Evolutionary conservation across 2,888 invertebrate species (phyloP), one percentile per base, ranked within the genome.

Genomic region (Cheilosia vulpina): DNA sequence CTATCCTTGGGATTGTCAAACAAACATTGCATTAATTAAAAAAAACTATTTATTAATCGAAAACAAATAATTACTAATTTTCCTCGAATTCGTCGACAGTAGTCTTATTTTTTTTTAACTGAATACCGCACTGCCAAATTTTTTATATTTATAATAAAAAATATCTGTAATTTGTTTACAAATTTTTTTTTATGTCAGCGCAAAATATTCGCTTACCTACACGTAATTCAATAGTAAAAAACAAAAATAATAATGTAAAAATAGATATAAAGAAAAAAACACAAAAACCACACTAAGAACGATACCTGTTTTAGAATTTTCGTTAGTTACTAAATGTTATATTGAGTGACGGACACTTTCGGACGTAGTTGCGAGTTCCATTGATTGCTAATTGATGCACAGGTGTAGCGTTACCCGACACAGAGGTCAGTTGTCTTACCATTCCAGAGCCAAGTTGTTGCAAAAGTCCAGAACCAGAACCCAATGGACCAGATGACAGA

Each of bases 391-490:
- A 91, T 85, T 93, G 92, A 89, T 93, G 93, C 91, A 93, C 93
- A 91, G 93, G 94, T 94, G 94, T 94, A 93, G 94, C 94, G 93
- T 94, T 94, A 90, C 94, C 93, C 91, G 94, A 94, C 93, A 94
- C 94, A 88, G 92, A 92, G 91, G 95, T 95, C 92, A 95, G 94
- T 93, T 95, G 96, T 94, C 97, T 97, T 96, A 97, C 97, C 96
- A 98, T 96, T 94, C 97, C 97, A 93, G 96, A 95, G 94, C 97
- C 97, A 92, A 98, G 94, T 93, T 97, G 97, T 91, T 97, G 97
- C 88, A 98, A 93, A 87, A 98, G 93, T 88, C 96, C 96, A 87
- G 96, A 94, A 89, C 96, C 96, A 69, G 95, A 95, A 89, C 94
- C 94, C 57, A 92, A 87, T 80, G 93, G 93, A 78, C 94, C 93